Evolutionary conservation across 2,797 vertebrate species (phyloP).

Genomic region (Squalus acanthias): DNA sequence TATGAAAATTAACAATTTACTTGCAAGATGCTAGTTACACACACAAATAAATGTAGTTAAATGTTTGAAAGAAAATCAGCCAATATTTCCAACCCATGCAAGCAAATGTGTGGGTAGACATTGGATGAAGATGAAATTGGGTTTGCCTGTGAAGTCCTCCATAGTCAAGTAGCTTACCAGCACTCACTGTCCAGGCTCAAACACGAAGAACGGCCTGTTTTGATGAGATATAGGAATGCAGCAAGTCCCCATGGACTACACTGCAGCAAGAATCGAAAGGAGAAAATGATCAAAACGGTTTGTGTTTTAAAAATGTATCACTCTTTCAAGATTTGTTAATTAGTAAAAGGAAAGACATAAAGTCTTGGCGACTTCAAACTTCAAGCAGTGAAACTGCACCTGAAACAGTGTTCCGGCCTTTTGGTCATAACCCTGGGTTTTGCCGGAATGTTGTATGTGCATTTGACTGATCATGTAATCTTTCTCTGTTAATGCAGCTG

Average conservation of each 20-base stretch:
- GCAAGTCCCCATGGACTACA: neutral
- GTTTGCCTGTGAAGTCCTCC: neutral
- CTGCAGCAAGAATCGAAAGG: neutral
- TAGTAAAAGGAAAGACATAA: neutral
- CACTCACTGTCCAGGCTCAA: neutral
- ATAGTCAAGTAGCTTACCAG: neutral
- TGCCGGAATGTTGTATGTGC: neutral
- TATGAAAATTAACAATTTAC: neutral
- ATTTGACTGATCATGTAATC: neutral
- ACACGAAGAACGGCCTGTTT: neutral
- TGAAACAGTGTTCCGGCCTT: neutral
- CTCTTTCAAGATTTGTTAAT: neutral
- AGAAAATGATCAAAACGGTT: neutral
- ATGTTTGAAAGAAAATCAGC: neutral
- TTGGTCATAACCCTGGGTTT: neutral
- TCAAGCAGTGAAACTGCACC: neutral
- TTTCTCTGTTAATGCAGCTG: conserved; percentile 62
- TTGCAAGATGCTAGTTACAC: neutral
- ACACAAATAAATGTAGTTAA: neutral
- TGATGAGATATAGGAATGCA: neutral
- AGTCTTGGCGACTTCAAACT: neutral
- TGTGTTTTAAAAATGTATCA: neutral
- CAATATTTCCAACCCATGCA: neutral
- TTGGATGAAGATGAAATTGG: neutral
- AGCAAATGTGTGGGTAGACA: neutral